Evolutionary conservation across 2,888 invertebrate species (phyloP), one percentile per base, ranked within the genome.

Genomic region (Emmelina monodactyla): DNA sequence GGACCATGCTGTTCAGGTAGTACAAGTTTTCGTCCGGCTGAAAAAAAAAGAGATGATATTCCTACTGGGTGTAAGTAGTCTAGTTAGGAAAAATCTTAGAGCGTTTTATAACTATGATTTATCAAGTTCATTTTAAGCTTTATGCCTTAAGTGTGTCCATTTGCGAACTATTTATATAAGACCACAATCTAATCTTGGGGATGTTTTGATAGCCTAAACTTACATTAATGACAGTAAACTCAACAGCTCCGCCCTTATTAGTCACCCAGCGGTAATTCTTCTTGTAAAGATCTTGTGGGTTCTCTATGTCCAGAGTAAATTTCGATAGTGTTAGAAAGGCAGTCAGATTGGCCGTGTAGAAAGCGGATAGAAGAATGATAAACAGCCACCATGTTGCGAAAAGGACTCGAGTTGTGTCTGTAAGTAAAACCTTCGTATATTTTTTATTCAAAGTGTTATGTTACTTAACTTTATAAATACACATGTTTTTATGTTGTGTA

Each of bases 361-460:
- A 94, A 9, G 93, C 90, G 1, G 93, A 92, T 31, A 94, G 71
- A 33, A 94, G 85, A 22, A 91, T 90, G 47, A 93, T 91, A 60
- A 92, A 94, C 40, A 94, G 84, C 94, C 94, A 94, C 94, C 94
- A 94, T 0, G 92, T 92, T 7, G 92, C 91, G 63, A 94, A 93
- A 6, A 93, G 76, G 22, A 94, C 75, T 34, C 94, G 83, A 0
- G 92, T 88, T 13, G 92, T 88, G 66, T 92, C 94, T 93, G 60
- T 9, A 82, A 71, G 46, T 39, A 47, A 47, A 42, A 34, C 31
- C 31, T 22, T 25, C 10, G 32, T 28, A 9, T n/a, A n/a, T n/a
- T n/a, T n/a, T n/a, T n/a, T n/a, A n/a, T n/a, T n/a, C n/a, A n/a
- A n/a, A n/a, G n/a, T n/a, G n/a, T n/a, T n/a, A n/a, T n/a, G n/a